A percentile compares a stretch with the other conserved stretches of the same genome.
phyloP scores from a whole-genome alignment of 2,797 vertebrate genomes.

The Crocidura indochinensis region DNA sequence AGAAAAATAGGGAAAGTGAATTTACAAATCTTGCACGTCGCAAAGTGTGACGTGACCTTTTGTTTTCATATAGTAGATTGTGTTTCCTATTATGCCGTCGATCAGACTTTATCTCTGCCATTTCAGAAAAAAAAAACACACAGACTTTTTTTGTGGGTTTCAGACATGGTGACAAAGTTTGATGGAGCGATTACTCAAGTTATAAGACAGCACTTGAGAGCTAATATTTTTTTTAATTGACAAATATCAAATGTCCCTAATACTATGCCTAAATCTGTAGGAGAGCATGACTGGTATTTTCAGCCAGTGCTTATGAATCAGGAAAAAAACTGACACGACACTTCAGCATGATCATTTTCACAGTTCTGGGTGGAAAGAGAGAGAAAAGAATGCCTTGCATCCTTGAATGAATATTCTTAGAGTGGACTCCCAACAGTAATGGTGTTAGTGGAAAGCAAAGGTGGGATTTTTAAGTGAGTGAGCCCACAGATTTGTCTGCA shows the following conservation, averaged over 20 bases:
- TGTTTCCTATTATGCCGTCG: constrained; percentile 64
- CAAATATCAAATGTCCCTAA: background rate
- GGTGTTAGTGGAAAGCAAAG: constrained; percentile 29
- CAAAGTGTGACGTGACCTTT: constrained; percentile 73
- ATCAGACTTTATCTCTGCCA: constrained; percentile 64
- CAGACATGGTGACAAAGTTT: background rate
- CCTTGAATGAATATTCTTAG: constrained; percentile 78
- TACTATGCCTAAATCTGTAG: background rate
- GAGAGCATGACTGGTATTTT: background rate
- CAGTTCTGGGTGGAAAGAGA: constrained; percentile 59
- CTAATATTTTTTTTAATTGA: background rate
- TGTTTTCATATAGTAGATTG: constrained; percentile 53
- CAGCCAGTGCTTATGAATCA: constrained; percentile 46
- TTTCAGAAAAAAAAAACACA: constrained; percentile 53
- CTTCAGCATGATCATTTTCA: constrained; percentile 19
- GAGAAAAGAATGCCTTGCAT: constrained; percentile 61
- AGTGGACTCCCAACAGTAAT: constrained; percentile 71
- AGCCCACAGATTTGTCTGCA: constrained; percentile 6
- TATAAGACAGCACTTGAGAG: background rate
- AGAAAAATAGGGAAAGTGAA: background rate
- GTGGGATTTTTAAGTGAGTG: constrained; percentile 61
- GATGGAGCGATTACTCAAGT: background rate
- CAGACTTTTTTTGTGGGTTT: constrained; percentile 2
- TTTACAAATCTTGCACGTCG: constrained; percentile 65
- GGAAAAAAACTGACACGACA: background rate